Conservation (phyloP, 1,140 invertebrate genomes). For the Frieseomelitta varia region DNA sequence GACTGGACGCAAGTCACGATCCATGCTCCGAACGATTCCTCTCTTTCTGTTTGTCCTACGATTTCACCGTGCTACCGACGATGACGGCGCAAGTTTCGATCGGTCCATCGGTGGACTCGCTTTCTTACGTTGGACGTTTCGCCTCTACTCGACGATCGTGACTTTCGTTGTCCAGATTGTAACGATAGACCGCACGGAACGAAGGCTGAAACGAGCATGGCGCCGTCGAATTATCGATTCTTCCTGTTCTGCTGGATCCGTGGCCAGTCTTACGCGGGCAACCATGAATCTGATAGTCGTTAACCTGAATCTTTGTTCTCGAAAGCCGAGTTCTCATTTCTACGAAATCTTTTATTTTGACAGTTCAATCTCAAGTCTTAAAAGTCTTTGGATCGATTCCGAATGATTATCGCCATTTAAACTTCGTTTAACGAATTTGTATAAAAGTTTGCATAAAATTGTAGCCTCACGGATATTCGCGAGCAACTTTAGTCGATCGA, state of each 20-base stretch:
- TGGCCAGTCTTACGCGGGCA: not conserved
- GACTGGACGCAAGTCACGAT: slow-evolving; percentile 66
- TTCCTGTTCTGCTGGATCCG: slow-evolving; percentile 40
- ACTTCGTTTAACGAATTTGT: not conserved
- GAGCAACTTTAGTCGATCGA: too few species aligned
- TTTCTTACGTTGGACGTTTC: not conserved
- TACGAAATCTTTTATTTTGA: not conserved
- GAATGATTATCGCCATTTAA: not conserved
- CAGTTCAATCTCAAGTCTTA: not conserved
- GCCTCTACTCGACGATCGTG: slow-evolving; percentile 53
- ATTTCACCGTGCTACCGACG: slow-evolving; percentile 68
- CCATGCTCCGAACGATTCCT: slow-evolving; percentile 10
- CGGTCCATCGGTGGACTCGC: slow-evolving; percentile 2
- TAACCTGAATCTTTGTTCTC: not conserved
- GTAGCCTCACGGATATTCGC: too few species aligned
- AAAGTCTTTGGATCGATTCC: not conserved
- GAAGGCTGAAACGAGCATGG: slow-evolving; percentile 46
- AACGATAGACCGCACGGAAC: slow-evolving; percentile 64
- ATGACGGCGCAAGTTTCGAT: slow-evolving; percentile 68
- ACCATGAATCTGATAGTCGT: not conserved
- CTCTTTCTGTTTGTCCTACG: not conserved
- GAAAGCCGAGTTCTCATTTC: not conserved
- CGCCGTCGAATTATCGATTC: slow-evolving; percentile 62
- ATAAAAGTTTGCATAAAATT: too few species aligned
- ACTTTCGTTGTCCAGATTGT: slow-evolving; percentile 64